A percentile compares a stretch with the other conserved stretches of the same genome.
phyloP scores from a whole-genome alignment of 2,888 invertebrate genomes.

The Andrena camellia region DNA sequence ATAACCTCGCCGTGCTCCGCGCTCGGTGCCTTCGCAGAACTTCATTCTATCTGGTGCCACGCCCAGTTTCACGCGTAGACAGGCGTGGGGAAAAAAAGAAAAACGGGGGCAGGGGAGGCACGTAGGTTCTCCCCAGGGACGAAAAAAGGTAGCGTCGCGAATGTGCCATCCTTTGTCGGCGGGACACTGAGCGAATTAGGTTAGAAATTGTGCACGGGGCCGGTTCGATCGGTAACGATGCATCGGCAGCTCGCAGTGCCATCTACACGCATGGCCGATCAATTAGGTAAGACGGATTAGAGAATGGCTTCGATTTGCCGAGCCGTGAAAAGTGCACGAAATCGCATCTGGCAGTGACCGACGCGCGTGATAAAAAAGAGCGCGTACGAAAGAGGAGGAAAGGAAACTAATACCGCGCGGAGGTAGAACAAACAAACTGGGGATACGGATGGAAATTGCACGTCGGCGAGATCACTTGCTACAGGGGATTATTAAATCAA shows the following conservation, averaged over 20 bases:
- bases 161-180: neutral
- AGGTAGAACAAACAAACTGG: slow-evolving; percentile 8
- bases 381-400: neutral
- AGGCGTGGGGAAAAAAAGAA: neutral
- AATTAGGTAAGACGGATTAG: slow-evolving; percentile 34
- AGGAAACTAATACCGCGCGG: neutral
- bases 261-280: slow-evolving; percentile 11
- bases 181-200: slow-evolving; percentile 32
- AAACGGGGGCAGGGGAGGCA: neutral
- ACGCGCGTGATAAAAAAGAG: slow-evolving; percentile 13
- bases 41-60: slow-evolving; percentile 48
- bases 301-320: slow-evolving; percentile 3
- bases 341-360: slow-evolving; percentile 34
- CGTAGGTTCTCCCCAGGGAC: no score
- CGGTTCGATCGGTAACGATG: slow-evolving; percentile 27
- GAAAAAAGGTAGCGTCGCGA: neutral
- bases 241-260: slow-evolving; percentile 14
- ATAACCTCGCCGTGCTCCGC: slow-evolving; percentile 33
- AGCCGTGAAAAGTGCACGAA: slow-evolving; percentile 28
- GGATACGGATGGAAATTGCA: slow-evolving; percentile 32
- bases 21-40: slow-evolving; percentile 25
- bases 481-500: slow-evolving; percentile 46
- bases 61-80: slow-evolving; percentile 47
- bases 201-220: slow-evolving; percentile 8
- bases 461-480: slow-evolving; percentile 14